A percentile compares a stretch with the other conserved stretches of the same genome.
These are phyloP conservation scores for Zoanthus solanderi DNA, from an alignment of 92 coral and sea anemone genomes.

Conservation along the genomic window DNA sequence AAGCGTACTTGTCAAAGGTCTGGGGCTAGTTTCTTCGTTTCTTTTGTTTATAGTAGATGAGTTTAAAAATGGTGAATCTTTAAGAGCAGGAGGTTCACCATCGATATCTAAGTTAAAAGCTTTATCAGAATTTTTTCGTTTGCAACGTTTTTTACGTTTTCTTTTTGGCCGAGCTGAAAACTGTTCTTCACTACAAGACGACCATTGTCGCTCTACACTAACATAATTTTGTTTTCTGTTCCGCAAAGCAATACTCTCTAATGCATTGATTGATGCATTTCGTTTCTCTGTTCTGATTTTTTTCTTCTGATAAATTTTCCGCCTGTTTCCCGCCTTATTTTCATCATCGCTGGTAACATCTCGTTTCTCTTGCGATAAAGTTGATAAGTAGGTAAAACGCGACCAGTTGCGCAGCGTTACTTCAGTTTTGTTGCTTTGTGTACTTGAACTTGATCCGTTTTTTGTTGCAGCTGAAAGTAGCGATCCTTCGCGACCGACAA, in stretches of 20 bases:
- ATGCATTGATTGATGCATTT: conserved; percentile 1
- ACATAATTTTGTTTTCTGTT: neutral
- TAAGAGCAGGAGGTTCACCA: neutral
- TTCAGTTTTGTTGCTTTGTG: conserved; percentile 54
- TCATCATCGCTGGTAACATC: conserved; percentile 34
- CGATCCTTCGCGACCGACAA: conserved; percentile 63
- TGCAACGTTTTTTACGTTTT: neutral
- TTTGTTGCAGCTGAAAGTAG: conserved; percentile 27
- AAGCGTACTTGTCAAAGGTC: conserved; percentile 17
- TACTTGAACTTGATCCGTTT: conserved; percentile 31
- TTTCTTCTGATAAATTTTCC: conserved; percentile 47
- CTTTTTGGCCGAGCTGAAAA: conserved; percentile 27
- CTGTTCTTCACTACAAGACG: neutral
- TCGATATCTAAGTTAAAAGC: conserved; percentile 19
- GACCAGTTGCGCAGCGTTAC: conserved; percentile 64
- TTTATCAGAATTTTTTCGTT: neutral
- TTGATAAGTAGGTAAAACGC: conserved; percentile 23
- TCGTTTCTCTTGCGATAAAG: conserved; percentile 20
- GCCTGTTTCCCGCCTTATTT: neutral
- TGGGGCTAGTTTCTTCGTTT: conserved; percentile 35
- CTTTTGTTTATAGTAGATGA: conserved; percentile 43
- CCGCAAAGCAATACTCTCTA: neutral
- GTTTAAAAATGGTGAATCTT: conserved; percentile 63
- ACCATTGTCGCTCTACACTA: conserved; percentile 18
- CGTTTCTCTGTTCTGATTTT: conserved; percentile 35